Evolutionary conservation across 2,113 vertebrate species (phyloP).

Genomic region (Lynx canadensis): DNA sequence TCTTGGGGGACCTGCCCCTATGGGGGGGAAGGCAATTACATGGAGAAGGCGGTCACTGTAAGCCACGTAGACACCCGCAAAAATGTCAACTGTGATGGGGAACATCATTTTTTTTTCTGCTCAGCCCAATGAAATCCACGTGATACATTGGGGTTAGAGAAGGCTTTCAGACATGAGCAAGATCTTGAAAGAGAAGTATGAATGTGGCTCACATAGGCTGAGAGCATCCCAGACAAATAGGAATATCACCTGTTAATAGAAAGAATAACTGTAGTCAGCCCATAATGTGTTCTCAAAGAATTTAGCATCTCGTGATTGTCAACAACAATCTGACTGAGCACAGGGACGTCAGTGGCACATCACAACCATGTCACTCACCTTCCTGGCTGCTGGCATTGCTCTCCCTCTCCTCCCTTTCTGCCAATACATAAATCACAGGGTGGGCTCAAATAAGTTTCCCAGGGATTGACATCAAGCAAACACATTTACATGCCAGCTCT

Average conservation of each 20-base stretch:
- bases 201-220: neutral
- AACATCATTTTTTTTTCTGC: neutral
- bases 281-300: neutral
- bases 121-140: neutral
- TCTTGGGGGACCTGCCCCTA: neutral
- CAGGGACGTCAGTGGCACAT: neutral
- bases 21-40: neutral
- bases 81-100: neutral
- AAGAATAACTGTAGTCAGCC: neutral
- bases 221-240: neutral
- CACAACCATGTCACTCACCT: neutral
- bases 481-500: neutral
- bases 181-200: neutral
- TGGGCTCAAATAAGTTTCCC: neutral
- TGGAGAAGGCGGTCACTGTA: neutral
- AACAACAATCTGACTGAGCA: neutral
- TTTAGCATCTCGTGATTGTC: neutral
- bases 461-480: neutral
- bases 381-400: neutral
- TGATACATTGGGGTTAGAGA: neutral
- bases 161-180: neutral
- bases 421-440: neutral
- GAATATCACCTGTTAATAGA: neutral
- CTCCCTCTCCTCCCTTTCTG: neutral
- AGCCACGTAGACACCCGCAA: neutral